Conservation (phyloP, 2,113 vertebrate genomes). For the Notarius quadriscutis region DNA sequence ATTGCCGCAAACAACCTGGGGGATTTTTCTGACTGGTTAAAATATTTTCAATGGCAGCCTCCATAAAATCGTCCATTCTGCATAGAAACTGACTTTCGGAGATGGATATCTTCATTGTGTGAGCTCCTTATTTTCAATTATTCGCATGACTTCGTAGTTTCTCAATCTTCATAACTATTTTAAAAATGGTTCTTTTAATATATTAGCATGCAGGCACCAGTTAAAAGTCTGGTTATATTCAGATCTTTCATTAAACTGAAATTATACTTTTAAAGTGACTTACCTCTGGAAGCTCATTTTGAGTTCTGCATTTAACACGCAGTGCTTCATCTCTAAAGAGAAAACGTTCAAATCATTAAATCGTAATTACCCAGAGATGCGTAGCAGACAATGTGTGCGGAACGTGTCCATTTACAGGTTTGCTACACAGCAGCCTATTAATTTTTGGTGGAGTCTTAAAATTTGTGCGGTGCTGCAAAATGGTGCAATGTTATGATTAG, state of each 20-base stretch:
- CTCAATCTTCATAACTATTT: too few species aligned
- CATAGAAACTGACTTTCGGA: too few species aligned
- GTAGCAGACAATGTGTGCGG: neutral
- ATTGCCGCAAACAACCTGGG: too few species aligned
- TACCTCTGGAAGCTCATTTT: conserved; percentile 76
- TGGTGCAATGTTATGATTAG: neutral
- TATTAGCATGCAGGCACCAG: neutral
- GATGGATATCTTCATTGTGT: too few species aligned
- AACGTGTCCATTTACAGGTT: neutral
- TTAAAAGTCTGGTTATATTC: neutral
- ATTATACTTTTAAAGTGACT: conserved; percentile 47
- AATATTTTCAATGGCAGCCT: too few species aligned
- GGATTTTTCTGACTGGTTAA: too few species aligned
- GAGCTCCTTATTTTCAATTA: too few species aligned
- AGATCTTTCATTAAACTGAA: neutral
- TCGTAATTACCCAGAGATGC: neutral
- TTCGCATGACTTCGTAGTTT: too few species aligned
- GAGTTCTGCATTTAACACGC: conserved; percentile 74
- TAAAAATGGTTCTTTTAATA: too few species aligned
- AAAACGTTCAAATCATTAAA: neutral
- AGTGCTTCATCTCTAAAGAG: conserved; percentile 22
- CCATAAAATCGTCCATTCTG: too few species aligned
- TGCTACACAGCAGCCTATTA: neutral
- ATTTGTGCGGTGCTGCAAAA: neutral
- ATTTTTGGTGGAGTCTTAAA: neutral